Evolutionary conservation across 2,113 vertebrate genomes (phyloP).

Genomic region (Channa maculata): DNA sequence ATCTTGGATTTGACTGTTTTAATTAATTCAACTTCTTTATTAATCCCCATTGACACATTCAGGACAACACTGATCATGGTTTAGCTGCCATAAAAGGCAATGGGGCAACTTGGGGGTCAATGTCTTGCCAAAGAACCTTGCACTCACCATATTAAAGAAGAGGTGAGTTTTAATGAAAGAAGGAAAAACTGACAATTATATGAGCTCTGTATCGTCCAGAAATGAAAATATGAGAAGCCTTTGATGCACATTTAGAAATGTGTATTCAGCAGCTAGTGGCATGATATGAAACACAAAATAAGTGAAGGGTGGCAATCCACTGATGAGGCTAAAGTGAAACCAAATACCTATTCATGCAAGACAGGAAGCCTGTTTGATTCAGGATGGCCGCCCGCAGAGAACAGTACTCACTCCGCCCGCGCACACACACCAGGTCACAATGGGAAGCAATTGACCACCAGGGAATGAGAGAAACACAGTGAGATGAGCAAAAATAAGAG

Average conservation of each 20-base stretch:
- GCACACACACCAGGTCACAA: constrained; percentile 84
- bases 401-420: constrained; percentile 84
- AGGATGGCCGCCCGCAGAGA: constrained; percentile 79
- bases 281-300: constrained; percentile 46
- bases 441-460: constrained; percentile 79
- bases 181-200: neutral
- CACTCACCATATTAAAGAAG: no score
- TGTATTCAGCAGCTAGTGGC: constrained; percentile 33
- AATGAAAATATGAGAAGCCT: constrained; percentile 23
- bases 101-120: no score
- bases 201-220: constrained; percentile 60
- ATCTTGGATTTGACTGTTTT: no score
- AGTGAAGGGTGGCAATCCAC: constrained; percentile 52
- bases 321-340: constrained; percentile 76
- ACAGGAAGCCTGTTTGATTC: constrained; percentile 81
- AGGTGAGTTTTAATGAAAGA: no score
- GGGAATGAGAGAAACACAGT: constrained; percentile 85
- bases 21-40: no score
- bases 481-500: constrained; percentile 74
- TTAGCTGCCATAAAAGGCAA: no score
- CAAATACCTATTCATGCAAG: constrained; percentile 91
- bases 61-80: no score
- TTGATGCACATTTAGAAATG: constrained; percentile 62
- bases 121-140: no score
- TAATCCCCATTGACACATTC: no score